Conservation (phyloP, 2,113 vertebrate genomes). For the Dendropsophus ebraccatus region DNA sequence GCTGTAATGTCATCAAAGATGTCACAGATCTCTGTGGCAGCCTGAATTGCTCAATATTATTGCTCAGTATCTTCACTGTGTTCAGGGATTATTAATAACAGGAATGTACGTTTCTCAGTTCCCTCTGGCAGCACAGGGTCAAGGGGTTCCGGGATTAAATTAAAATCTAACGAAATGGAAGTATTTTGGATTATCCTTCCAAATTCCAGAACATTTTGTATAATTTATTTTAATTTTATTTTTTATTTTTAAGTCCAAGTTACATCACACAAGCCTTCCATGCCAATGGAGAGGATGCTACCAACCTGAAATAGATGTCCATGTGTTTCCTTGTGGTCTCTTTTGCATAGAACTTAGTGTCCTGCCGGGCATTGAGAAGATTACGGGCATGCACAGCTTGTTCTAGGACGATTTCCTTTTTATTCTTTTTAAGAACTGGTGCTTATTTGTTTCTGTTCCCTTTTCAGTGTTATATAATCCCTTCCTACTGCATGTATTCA, state of each 20-base stretch:
- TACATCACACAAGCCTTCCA: not conserved
- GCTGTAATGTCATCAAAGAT: too few relatives aligned
- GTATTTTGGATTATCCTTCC: not conserved
- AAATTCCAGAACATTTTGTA: not conserved
- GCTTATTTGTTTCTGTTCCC: conserved; percentile 25
- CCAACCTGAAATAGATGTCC: not conserved
- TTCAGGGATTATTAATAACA: not conserved
- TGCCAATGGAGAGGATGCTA: conserved; percentile 12
- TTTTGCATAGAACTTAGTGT: not conserved
- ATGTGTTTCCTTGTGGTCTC: not conserved
- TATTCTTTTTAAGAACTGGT: not conserved
- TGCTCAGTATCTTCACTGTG: too few relatives aligned
- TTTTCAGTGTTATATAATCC: conserved; percentile 5
- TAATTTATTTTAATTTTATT: not conserved
- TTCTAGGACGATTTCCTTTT: not conserved
- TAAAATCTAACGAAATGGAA: not conserved
- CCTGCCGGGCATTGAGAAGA: not conserved
- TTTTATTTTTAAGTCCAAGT: not conserved
- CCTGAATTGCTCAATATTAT: too few relatives aligned
- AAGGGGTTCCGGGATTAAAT: not conserved
- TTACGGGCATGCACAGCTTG: not conserved
- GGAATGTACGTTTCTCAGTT: too few relatives aligned
- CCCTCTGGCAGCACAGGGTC: not conserved
- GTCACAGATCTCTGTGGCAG: too few relatives aligned
- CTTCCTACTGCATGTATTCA: conserved; percentile 12